phyloP scores from a whole-genome alignment of 2,113 vertebrate species.

The Scomber japonicus region DNA sequence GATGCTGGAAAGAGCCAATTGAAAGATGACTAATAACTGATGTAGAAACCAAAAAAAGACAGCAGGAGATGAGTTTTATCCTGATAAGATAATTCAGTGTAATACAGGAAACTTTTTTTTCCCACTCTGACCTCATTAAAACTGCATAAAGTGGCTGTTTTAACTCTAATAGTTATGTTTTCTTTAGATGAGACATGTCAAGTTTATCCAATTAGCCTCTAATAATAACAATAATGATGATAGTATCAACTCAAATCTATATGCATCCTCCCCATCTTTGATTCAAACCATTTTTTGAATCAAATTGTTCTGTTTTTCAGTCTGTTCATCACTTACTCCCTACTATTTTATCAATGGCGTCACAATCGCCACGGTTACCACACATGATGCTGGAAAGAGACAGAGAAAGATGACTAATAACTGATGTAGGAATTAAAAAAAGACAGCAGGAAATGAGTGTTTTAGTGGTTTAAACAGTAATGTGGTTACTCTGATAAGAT shows the following conservation, averaged over 20 bases:
- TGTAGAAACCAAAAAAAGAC: background rate
- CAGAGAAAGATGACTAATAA: slow-evolving; percentile 8
- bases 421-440: background rate
- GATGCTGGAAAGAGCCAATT: background rate
- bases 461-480: background rate
- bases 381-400: background rate
- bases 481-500: background rate
- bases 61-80: background rate
- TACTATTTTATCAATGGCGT: slow-evolving; percentile 19
- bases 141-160: too few relatives aligned
- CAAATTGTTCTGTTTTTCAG: too few relatives aligned
- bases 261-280: too few relatives aligned
- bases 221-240: too few relatives aligned
- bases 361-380: slow-evolving; percentile 31
- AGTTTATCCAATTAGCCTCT: too few relatives aligned
- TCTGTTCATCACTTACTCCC: too few relatives aligned
- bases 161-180: too few relatives aligned
- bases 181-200: too few relatives aligned
- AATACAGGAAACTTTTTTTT: background rate
- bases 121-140: too few relatives aligned
- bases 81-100: background rate
- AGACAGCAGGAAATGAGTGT: background rate
- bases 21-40: background rate
- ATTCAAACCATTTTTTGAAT: too few relatives aligned
- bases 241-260: too few relatives aligned